Evolutionary conservation across 2,888 invertebrate species (phyloP), one percentile per base, ranked within the genome.

Genomic region (Andrena camellia): DNA sequence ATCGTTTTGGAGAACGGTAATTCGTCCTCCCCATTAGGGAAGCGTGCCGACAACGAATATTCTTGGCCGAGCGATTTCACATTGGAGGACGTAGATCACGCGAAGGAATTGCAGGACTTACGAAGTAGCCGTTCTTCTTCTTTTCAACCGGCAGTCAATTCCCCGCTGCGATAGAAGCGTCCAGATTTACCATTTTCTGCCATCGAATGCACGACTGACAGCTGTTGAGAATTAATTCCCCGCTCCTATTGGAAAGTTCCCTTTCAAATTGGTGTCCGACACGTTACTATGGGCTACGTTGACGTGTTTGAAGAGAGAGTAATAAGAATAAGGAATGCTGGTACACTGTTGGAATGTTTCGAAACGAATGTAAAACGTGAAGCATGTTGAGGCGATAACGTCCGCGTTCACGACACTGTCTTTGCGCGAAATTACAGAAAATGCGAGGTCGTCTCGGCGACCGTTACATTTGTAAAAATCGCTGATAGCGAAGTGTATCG

Each of bases 191-290:
- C 63, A 57, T 70, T 63, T 63, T 66, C 17, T 4, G 20, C 29
- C 6, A n/a, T 31, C n/a, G 52, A 33, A 31, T 48, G 4, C 23
- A 17, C 20, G 29, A 62, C 33, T n/a, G 33, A 5, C 23, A 52
- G 31, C 31, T 75, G 60, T 48, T 62, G 6, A 20, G 52, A 62
- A 54, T 13, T 10, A 35, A 75, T 67, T 71, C 69, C 23, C 6
- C 17, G 10, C 2, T 4, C 10, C 10, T 31, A 50, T 68, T 35
- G 23, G 48, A 26, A 31, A 17, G 7, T 17, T 20, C 2, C 31
- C 23, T 63, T 33, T 17, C 10, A 59, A 66, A 66, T 50, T 66
- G n/a, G 8, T 2, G 67, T 13, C 23, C 31, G 4, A 17, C 17
- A 13, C 1, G 42, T 17, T 42, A 42, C 4, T 42, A 4, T 42